Evolutionary conservation across 2,888 invertebrate genomes (phyloP).

Genomic region (Stratiomys singularior): DNA sequence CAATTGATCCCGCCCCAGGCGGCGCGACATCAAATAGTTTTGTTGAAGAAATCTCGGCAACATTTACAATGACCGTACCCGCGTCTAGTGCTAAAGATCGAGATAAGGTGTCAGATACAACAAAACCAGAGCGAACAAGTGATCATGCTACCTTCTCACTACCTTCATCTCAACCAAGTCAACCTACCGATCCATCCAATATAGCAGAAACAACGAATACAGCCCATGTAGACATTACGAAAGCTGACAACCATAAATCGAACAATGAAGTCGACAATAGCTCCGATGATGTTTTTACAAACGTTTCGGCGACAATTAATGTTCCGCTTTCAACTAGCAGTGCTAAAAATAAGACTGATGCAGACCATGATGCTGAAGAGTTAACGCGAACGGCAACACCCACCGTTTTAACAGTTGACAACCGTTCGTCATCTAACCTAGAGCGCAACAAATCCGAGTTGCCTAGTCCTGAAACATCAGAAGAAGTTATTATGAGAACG

Average conservation of each 20-base stretch:
- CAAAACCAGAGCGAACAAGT: constrained; percentile 38
- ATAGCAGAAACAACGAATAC: not conserved
- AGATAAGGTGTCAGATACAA: constrained; percentile 7
- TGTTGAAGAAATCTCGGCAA: constrained; percentile 52
- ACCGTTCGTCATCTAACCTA: not conserved
- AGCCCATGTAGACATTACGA: not conserved
- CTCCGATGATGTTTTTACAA: constrained; percentile 41
- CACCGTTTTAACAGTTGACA: constrained; percentile 9
- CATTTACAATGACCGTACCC: constrained; percentile 53
- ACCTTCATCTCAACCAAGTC: constrained; percentile 31
- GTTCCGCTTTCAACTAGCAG: constrained; percentile 49
- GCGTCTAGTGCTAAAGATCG: constrained; percentile 5
- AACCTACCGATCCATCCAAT: constrained; percentile 35
- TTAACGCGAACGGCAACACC: constrained; percentile 47
- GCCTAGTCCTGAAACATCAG: constrained; percentile 33
- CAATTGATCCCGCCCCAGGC: constrained; percentile 40
- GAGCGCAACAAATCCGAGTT: constrained; percentile 57
- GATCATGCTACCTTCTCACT: constrained; percentile 51
- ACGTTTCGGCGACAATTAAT: constrained; percentile 50
- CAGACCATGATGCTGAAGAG: constrained; percentile 33
- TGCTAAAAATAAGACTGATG: constrained; percentile 55
- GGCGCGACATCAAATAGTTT: constrained; percentile 32
- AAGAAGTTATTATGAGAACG: constrained; percentile 31
- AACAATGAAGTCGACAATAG: constrained; percentile 13
- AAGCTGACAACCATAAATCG: not conserved